These are phyloP conservation scores for Tetrao urogallus DNA, from an alignment of 2,113 vertebrate genomes.

Conservation along the genomic window DNA sequence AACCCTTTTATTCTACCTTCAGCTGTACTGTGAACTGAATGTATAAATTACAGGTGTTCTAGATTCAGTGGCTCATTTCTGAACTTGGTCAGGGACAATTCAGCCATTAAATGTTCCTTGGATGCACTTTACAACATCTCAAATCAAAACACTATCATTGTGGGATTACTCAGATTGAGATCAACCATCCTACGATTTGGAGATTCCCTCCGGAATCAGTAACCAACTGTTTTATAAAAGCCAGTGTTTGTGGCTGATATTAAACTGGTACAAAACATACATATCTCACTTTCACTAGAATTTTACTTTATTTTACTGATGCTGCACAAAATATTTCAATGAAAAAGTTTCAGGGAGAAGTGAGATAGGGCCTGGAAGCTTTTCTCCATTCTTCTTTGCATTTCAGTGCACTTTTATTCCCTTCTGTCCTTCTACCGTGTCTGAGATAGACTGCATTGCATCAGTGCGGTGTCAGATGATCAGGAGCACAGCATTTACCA, in stretches of 20 bases:
- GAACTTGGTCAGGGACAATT: constrained; percentile 1
- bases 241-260: neutral
- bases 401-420: neutral
- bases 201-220: neutral
- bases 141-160: constrained; percentile 6
- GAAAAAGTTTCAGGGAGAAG: neutral
- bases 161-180: neutral
- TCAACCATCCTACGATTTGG: neutral
- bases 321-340: neutral
- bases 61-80: constrained; percentile 16
- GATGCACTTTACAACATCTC: neutral
- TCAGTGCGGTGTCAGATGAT: neutral
- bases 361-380: neutral
- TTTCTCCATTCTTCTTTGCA: neutral
- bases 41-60: constrained; percentile 29
- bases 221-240: neutral
- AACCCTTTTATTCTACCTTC: constrained; percentile 28
- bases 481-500: neutral
- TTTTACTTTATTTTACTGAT: neutral
- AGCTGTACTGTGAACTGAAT: constrained; percentile 10
- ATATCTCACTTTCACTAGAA: neutral
- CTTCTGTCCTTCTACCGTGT: neutral
- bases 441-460: neutral
- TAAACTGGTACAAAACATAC: neutral
- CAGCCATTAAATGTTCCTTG: constrained; percentile 9